Conservation (phyloP, 1,140 invertebrate species). For the Drosophila setifemur region DNA sequence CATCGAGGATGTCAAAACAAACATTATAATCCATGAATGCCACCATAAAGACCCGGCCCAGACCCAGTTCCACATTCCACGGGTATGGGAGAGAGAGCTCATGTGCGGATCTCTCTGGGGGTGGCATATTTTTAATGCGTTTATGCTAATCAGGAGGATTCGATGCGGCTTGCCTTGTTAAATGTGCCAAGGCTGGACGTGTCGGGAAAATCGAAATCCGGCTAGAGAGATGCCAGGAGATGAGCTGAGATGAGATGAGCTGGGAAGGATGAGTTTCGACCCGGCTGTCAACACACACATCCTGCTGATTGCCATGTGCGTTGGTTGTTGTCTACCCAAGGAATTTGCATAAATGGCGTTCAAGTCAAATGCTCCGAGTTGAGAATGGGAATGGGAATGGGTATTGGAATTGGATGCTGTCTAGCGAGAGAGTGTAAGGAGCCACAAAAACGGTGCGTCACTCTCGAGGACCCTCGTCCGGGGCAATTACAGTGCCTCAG, state of each 20-base stretch:
- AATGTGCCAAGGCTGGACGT: slow-evolving; percentile 67
- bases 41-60: neutral
- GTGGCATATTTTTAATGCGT: slow-evolving; percentile 81
- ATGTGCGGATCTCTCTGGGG: slow-evolving; percentile 13
- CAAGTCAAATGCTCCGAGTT: slow-evolving; percentile 36
- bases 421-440: too few relatives aligned
- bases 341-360: slow-evolving; percentile 76
- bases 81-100: neutral
- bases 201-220: slow-evolving; percentile 16
- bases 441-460: slow-evolving; percentile 55
- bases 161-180: slow-evolving; percentile 74
- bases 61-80: too few relatives aligned
- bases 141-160: slow-evolving; percentile 80
- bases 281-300: slow-evolving; percentile 70
- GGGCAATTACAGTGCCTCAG: slow-evolving; percentile 74
- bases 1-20: slow-evolving; percentile 81
- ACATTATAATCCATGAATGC: slow-evolving; percentile 70
- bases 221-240: neutral
- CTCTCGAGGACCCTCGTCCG: slow-evolving; percentile 35
- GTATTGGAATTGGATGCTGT: slow-evolving; percentile 14
- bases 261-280: neutral
- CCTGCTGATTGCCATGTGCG: slow-evolving; percentile 68
- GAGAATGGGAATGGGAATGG: neutral
- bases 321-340: slow-evolving; percentile 44
- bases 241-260: neutral